A percentile compares a stretch with the other conserved stretches of the same genome.
Evolutionary conservation across 2,113 vertebrate genomes (phyloP).

Genomic region (Sinocyclocheilus anophthalmus): DNA sequence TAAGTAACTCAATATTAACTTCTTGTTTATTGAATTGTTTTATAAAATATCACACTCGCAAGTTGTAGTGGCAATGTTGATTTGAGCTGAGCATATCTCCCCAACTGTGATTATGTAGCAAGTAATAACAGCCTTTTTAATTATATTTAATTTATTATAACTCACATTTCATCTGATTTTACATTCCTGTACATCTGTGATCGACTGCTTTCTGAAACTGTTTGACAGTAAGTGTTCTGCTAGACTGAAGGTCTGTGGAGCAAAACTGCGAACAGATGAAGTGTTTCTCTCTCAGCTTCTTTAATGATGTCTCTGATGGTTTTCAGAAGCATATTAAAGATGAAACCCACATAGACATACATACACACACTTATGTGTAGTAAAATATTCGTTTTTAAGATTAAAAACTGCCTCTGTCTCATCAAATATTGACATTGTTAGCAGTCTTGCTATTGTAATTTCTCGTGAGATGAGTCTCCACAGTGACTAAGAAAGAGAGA

Average conservation of each 20-base stretch:
- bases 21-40: background rate
- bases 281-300: slow-evolving; percentile 13
- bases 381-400: background rate
- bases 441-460: background rate
- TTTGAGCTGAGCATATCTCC: background rate
- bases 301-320: slow-evolving; percentile 35
- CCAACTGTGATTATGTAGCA: background rate
- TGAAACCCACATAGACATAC: background rate
- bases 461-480: background rate
- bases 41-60: background rate
- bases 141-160: background rate
- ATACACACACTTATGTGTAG: background rate
- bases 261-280: slow-evolving; percentile 4
- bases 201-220: background rate
- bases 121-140: background rate
- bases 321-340: slow-evolving; percentile 18
- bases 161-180: background rate
- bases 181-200: background rate
- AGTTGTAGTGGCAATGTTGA: background rate
- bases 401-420: background rate
- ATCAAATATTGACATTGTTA: slow-evolving; percentile 19
- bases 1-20: background rate
- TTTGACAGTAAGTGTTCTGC: slow-evolving; percentile 4
- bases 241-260: slow-evolving; percentile 13
- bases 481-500: background rate